Evolutionary conservation across 1,140 invertebrate species (phyloP).

Genomic region (Arctopsyche grandis): DNA sequence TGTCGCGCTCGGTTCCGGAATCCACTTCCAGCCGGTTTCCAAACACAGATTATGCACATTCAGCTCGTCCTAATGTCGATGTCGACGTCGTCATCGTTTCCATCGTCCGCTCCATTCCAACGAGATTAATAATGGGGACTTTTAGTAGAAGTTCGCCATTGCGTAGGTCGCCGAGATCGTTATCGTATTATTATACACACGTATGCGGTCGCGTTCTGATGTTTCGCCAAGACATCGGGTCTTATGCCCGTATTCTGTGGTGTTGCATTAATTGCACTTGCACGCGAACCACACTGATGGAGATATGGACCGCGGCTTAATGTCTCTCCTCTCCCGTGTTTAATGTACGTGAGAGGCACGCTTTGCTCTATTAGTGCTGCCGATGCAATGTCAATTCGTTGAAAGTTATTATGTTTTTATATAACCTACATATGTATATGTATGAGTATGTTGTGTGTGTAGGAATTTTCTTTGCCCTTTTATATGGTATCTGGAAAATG

Average conservation of each 20-base stretch:
- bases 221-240: background rate
- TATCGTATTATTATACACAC: background rate
- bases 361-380: too few species aligned
- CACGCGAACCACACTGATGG: background rate
- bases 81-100: too few species aligned
- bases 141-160: background rate
- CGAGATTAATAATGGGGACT: background rate
- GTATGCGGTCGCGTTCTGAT: too few species aligned
- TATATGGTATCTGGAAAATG: too few species aligned
- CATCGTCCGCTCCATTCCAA: background rate
- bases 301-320: background rate
- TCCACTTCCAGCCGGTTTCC: background rate
- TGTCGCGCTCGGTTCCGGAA: conserved; percentile 1
- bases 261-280: conserved; percentile 21
- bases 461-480: too few species aligned
- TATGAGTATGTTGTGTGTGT: too few species aligned
- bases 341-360: too few species aligned
- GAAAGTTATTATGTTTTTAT: background rate
- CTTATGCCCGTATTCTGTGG: background rate
- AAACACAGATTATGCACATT: too few species aligned
- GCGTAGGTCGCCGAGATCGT: conserved; percentile 2
- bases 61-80: too few species aligned
- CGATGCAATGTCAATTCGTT: background rate
- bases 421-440: too few species aligned
- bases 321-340: too few species aligned